Percentiles rank a stretch among this genome's conserved stretches.
Conservation (phyloP, 2,888 invertebrate genomes). For the Dasypolia templi region DNA sequence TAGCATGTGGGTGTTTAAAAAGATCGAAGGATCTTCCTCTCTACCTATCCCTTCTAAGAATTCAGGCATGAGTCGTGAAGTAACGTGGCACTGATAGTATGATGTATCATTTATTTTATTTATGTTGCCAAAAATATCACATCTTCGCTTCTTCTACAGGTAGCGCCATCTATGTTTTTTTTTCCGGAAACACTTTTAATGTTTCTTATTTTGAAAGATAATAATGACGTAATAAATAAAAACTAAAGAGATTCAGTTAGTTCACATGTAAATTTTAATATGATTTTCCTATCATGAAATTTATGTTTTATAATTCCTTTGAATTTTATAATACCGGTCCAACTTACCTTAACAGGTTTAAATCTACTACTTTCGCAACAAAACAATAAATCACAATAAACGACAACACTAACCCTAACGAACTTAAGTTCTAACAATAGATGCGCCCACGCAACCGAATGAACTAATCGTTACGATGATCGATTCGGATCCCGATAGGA, state of each 20-base stretch:
- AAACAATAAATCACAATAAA: constrained; percentile 56
- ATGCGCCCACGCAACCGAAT: constrained; percentile 68
- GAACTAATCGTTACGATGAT: constrained; percentile 65
- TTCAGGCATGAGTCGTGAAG: too few species aligned
- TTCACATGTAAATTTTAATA: too few species aligned
- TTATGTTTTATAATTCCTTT: background rate
- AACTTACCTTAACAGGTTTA: background rate
- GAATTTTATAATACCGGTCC: background rate
- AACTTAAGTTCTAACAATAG: constrained; percentile 65
- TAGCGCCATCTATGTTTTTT: constrained; percentile 47
- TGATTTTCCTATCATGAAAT: too few species aligned
- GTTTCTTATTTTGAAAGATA: too few species aligned
- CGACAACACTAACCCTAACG: constrained; percentile 61
- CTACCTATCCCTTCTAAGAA: background rate
- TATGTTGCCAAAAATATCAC: background rate
- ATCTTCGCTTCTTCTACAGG: background rate
- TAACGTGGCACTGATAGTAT: background rate
- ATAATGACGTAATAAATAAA: too few species aligned
- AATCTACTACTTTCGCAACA: constrained; percentile 43
- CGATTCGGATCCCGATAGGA: constrained; percentile 62
- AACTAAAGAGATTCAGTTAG: too few species aligned
- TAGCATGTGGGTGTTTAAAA: background rate
- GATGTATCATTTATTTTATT: background rate
- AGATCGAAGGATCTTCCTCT: too few species aligned
- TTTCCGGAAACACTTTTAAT: background rate